Evolutionary conservation across 1,140 invertebrate species (phyloP).

Genomic region (Lamellibrachia luymesi): DNA sequence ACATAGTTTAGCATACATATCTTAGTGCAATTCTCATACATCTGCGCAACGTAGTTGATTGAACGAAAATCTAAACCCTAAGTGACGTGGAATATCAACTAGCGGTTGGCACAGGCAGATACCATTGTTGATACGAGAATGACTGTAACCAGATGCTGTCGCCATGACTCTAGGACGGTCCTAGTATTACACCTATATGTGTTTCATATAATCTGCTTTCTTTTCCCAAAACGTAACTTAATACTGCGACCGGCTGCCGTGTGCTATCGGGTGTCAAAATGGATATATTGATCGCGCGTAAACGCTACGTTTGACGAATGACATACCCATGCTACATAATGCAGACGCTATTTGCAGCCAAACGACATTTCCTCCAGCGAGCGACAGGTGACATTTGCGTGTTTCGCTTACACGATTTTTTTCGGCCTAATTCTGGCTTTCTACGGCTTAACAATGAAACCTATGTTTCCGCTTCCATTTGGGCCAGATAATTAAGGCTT

Average conservation of each 20-base stretch:
- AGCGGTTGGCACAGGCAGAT: too few relatives aligned
- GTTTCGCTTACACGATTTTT: not conserved
- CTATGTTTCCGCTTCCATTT: not conserved
- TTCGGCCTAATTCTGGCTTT: not conserved
- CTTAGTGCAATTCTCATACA: too few relatives aligned
- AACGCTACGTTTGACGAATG: not conserved
- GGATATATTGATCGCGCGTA: not conserved
- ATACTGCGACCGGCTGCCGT: not conserved
- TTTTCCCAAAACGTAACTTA: not conserved
- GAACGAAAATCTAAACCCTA: too few relatives aligned
- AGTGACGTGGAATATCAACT: too few relatives aligned
- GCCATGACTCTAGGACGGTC: not conserved
- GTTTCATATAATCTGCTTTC: not conserved
- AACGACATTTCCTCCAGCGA: not conserved
- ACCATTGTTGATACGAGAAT: not conserved
- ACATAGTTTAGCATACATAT: too few relatives aligned
- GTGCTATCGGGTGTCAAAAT: not conserved
- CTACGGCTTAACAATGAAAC: not conserved
- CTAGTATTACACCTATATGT: not conserved
- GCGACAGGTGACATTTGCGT: not conserved
- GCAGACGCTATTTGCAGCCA: not conserved
- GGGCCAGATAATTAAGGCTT: not conserved
- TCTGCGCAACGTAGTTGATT: too few relatives aligned
- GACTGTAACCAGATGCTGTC: not conserved
- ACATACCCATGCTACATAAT: not conserved